Conservation (phyloP, 37 sponge, comb jelly and placozoan genomes). For the Cladorhizidae sp. region DNA sequence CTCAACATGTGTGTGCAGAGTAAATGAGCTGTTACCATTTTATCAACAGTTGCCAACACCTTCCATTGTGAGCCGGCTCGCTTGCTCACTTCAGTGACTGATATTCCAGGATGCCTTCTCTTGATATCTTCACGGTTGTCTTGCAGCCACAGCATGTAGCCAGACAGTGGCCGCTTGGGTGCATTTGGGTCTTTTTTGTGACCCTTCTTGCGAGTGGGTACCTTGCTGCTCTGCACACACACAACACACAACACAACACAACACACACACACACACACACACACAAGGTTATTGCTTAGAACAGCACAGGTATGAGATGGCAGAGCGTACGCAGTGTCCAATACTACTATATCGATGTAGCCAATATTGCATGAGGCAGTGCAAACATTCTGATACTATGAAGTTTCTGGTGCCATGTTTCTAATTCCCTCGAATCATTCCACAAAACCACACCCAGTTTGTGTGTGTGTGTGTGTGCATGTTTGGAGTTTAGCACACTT, state of each 20-base stretch:
- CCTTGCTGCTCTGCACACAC: neutral
- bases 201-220: neutral
- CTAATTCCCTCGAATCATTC: no score
- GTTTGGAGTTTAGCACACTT: no score
- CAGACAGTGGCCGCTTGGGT: constrained; percentile 90
- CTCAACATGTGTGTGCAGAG: neutral
- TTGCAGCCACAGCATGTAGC: constrained; percentile 92
- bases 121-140: constrained; percentile 73
- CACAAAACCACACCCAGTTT: no score
- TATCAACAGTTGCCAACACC: constrained; percentile 50
- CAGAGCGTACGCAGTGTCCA: no score
- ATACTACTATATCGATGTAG: no score
- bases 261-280: neutral
- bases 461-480: no score
- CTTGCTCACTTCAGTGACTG: constrained; percentile 81
- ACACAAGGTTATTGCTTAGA: neutral
- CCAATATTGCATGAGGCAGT: no score
- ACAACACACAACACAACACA: no score
- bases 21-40: constrained; percentile 41
- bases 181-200: constrained; percentile 86
- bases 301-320: no score
- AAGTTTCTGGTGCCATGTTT: no score
- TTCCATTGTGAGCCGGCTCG: constrained; percentile 92
- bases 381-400: no score
- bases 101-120: constrained; percentile 62